Conservation (phyloP, 2,888 invertebrate species). For the Anaspis maculata region DNA sequence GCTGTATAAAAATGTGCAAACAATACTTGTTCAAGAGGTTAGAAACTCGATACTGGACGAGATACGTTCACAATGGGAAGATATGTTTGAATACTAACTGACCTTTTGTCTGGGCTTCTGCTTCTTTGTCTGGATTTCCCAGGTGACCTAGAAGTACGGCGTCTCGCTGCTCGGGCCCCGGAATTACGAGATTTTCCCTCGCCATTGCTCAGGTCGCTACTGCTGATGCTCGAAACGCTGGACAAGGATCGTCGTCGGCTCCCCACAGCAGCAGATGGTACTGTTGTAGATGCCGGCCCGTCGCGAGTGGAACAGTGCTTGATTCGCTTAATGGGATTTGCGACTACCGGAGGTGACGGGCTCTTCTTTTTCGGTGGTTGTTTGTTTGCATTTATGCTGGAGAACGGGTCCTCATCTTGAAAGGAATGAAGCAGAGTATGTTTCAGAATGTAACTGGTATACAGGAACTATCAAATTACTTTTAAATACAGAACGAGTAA, state of each 20-base stretch:
- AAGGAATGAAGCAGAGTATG: too few species aligned
- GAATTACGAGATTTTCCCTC: too few species aligned
- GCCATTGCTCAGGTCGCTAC: slow-evolving; percentile 37
- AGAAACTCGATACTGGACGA: too few species aligned
- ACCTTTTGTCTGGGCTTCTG: slow-evolving; percentile 10
- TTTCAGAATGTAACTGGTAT: too few species aligned
- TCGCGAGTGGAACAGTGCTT: not conserved
- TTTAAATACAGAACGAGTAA: too few species aligned
- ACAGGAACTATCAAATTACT: too few species aligned
- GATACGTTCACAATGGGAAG: too few species aligned
- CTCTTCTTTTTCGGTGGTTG: slow-evolving; percentile 32
- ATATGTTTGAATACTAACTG: too few species aligned
- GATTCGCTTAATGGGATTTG: slow-evolving; percentile 39
- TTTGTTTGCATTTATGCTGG: too few species aligned
- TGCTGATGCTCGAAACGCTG: slow-evolving; percentile 47
- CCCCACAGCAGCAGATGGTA: slow-evolving; percentile 21
- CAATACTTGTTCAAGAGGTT: slow-evolving; percentile 16
- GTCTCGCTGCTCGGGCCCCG: slow-evolving; percentile 3
- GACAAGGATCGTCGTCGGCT: slow-evolving; percentile 44
- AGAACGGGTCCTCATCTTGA: slow-evolving; percentile 6
- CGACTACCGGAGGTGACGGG: slow-evolving; percentile 51
- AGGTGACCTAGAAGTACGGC: slow-evolving; percentile 8
- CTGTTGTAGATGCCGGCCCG: slow-evolving; percentile 8
- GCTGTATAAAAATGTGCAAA: not conserved
- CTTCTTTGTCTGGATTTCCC: slow-evolving; percentile 4